Conservation (phyloP, 1,140 invertebrate species). For the Popillia japonica region DNA sequence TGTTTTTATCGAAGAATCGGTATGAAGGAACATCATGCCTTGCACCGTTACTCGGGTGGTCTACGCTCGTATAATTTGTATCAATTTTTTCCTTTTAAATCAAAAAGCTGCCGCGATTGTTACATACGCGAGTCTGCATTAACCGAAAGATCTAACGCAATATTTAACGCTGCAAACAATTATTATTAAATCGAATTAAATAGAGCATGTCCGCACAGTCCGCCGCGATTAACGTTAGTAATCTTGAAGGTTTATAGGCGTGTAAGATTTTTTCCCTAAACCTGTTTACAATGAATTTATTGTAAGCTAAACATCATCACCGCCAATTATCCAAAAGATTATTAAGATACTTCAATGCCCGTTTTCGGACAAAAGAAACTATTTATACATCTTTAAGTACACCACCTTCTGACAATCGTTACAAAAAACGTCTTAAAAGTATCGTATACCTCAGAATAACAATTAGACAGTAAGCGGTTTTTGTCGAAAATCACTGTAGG, state of each 20-base stretch:
- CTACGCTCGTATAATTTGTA: conserved; percentile 21
- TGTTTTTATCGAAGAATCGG: conserved; percentile 52
- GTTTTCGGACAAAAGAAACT: not conserved
- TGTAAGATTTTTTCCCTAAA: not conserved
- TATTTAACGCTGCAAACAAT: not conserved
- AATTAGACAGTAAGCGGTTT: conserved; percentile 36
- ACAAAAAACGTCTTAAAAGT: conserved; percentile 21
- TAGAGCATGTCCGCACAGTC: not conserved
- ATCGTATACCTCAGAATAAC: conserved; percentile 20
- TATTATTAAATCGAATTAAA: not conserved
- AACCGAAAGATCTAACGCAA: not conserved
- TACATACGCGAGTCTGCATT: not conserved
- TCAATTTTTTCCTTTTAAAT: conserved; percentile 6
- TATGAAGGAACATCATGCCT: conserved; percentile 42
- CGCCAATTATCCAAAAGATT: not conserved
- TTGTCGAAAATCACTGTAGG: conserved; percentile 39
- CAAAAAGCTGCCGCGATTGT: not conserved
- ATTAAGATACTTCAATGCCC: not conserved
- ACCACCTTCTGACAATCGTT: conserved; percentile 21
- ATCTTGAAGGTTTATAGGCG: not conserved
- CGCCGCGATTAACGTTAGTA: not conserved
- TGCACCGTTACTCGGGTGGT: conserved; percentile 43
- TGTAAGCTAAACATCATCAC: too few species aligned
- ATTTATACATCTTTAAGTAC: conserved; percentile 15
- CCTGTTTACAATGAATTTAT: not conserved